A percentile compares a stretch with the other conserved stretches of the same genome.
phyloP scores from a whole-genome alignment of 2,113 vertebrate genomes.

The Marmota flaviventris region DNA sequence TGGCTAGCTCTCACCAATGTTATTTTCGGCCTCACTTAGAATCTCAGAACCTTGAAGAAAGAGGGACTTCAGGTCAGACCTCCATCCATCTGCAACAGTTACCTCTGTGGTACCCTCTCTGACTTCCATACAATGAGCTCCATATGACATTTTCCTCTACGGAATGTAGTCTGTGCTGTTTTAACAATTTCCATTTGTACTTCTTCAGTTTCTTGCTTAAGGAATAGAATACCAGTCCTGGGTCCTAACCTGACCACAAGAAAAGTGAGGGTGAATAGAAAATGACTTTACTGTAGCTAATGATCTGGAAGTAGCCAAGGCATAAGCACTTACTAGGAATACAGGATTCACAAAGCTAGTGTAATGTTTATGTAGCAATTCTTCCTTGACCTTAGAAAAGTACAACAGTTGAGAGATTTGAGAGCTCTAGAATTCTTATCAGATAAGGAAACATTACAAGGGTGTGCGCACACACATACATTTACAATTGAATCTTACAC shows the following conservation, averaged over 20 bases:
- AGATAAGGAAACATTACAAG: not conserved
- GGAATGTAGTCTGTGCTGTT: not conserved
- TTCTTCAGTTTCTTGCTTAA: not conserved
- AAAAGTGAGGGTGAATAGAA: not conserved
- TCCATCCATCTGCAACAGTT: not conserved
- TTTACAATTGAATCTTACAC: not conserved
- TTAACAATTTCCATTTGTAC: not conserved
- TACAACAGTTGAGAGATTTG: conserved; percentile 4
- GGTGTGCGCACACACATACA: not conserved
- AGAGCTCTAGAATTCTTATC: conserved; percentile 9
- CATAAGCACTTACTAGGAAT: not conserved
- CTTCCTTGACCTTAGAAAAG: not conserved
- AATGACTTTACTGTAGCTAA: not conserved
- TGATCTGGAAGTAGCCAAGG: not conserved
- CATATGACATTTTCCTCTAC: not conserved
- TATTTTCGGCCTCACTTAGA: conserved; percentile 12
- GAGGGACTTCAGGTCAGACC: not conserved
- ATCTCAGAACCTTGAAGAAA: not conserved
- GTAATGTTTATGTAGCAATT: not conserved
- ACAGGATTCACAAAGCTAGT: not conserved
- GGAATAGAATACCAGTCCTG: not conserved
- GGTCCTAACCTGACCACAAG: not conserved
- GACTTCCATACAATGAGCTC: not conserved
- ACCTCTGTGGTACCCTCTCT: not conserved
- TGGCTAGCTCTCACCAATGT: not conserved